Evolutionary conservation across 2,797 vertebrate species (phyloP).

Genomic region (Halcyon chelicuti): DNA sequence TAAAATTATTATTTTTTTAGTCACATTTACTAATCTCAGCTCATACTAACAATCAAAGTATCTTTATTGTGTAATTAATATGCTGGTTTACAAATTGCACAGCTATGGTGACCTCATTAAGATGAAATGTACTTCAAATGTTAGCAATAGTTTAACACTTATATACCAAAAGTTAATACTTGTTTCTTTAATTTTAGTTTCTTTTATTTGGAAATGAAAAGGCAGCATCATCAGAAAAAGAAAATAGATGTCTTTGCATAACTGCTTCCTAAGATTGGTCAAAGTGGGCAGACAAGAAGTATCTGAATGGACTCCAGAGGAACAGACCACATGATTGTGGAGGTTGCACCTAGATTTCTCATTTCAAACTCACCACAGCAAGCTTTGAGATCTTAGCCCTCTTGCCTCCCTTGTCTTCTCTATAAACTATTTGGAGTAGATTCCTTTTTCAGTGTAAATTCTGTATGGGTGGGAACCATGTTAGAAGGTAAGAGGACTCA

Average conservation of each 20-base stretch:
- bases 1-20: background rate
- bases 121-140: background rate
- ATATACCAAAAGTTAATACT: background rate
- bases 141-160: background rate
- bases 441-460: background rate
- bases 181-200: background rate
- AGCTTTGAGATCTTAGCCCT: background rate
- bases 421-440: background rate
- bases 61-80: background rate
- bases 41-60: background rate
- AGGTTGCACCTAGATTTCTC: background rate
- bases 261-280: background rate
- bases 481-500: background rate
- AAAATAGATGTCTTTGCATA: background rate
- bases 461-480: background rate
- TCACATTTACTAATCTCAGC: background rate
- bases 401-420: background rate
- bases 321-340: background rate
- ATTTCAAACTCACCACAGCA: background rate
- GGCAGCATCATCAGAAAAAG: background rate
- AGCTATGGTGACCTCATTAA: background rate
- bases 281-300: background rate
- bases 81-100: background rate
- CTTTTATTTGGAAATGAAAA: background rate
- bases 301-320: background rate